These are phyloP conservation scores for Hedychridium roseum DNA, from an alignment of 2,888 invertebrate genomes.

Conservation along the genomic window DNA sequence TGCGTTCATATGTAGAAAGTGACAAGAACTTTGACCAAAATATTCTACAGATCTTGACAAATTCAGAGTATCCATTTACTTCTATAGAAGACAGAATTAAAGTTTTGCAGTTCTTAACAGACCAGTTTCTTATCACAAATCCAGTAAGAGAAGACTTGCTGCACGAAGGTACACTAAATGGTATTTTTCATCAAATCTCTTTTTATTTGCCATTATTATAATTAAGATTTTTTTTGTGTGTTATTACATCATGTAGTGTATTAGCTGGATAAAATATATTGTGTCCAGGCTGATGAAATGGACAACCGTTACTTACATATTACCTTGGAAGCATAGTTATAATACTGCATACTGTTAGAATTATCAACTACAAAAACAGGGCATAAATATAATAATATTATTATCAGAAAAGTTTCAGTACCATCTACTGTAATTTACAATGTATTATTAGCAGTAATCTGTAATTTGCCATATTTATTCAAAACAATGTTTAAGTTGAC, in stretches of 20 bases:
- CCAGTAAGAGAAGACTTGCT: slow-evolving; percentile 92
- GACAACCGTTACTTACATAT: no score
- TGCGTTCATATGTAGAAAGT: slow-evolving; percentile 90
- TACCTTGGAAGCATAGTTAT: no score
- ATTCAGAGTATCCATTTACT: slow-evolving; percentile 89
- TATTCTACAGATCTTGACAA: slow-evolving; percentile 75
- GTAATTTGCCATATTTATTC: no score
- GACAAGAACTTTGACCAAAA: slow-evolving; percentile 81
- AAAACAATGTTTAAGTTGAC: no score
- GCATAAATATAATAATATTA: no score
- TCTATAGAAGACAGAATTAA: slow-evolving; percentile 79
- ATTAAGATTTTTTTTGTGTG: no score
- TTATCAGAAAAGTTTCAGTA: no score
- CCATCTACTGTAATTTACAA: no score
- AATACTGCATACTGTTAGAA: no score
- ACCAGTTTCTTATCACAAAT: slow-evolving; percentile 92
- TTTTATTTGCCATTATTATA: neutral
- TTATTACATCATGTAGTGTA: neutral
- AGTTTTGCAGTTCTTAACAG: slow-evolving; percentile 90
- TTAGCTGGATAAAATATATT: slow-evolving; percentile 23
- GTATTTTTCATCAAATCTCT: slow-evolving; percentile 1
- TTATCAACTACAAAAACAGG: no score
- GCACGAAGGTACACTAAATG: slow-evolving; percentile 77
- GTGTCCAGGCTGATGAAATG: slow-evolving; percentile 34
- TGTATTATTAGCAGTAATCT: no score